Evolutionary conservation across 2,888 invertebrate genomes (phyloP), one percentile per base, ranked within the genome.

Genomic region (Agrenia bidenticulata): DNA sequence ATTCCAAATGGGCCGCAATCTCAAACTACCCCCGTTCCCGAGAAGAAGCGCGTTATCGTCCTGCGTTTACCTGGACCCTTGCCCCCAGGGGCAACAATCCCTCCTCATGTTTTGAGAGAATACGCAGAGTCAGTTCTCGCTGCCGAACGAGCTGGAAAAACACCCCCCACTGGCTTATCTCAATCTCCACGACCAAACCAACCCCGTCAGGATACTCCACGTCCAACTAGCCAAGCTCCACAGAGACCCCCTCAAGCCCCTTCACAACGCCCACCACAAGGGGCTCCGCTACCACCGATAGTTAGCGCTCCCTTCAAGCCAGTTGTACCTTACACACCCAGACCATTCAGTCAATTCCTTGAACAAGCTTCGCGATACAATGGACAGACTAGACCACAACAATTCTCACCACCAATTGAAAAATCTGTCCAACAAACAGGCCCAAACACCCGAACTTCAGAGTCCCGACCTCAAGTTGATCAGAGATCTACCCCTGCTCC

Each of bases 31-130:
- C 24, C 45, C 9, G 27, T 21, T n/a, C 58, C 58, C 2, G 58
- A 58, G 26, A 58, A 58, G 58, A 58, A 58, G 17, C 58, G 58
- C 2, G 58, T 58, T 2, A 58, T 58, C n/a, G 58, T 58, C 2
- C 23, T 58, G 19, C 49, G 63, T 24, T 61, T 66, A 7, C 63
- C 61, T 50, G 57, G 50, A 23, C 61, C 59, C 21, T 39, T 53
- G 2, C 62, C 64, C 13, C 62, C 58, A 7, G 54, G 63, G n/a
- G 61, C 67, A 5, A 53, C 63, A 1, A 45, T 49, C 24, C 55
- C 56, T 9, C 57, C 66, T 21, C 60, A 45, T 17, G n/a, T 55
- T 17, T 23, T 55, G 2, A 63, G 15, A 41, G 41, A 39, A 49
- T 45, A 37, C 19, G 56, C 63, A 5, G 51, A 61, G 24, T 61